Conservation (phyloP, 2,797 vertebrate species). For the Manis crassicaudata region DNA sequence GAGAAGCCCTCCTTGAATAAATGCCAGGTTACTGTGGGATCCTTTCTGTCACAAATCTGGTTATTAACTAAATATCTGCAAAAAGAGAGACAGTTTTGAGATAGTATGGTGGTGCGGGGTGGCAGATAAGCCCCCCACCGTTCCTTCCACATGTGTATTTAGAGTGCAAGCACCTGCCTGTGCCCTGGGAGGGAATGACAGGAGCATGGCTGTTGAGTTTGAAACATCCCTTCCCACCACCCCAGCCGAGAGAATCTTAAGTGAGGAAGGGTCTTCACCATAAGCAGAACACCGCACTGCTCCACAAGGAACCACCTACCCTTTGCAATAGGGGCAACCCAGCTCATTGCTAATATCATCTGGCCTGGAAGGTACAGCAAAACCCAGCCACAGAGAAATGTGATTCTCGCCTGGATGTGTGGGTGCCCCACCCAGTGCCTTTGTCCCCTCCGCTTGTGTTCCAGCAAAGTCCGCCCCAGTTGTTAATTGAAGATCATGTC, state of each 20-base stretch:
- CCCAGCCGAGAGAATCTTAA: background rate
- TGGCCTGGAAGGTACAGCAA: conserved; percentile 65
- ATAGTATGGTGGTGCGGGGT: background rate
- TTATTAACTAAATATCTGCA: background rate
- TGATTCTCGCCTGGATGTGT: background rate
- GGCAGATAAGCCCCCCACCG: background rate
- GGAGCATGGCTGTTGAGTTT: background rate
- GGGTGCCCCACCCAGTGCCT: conserved; percentile 62
- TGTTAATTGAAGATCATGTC: background rate
- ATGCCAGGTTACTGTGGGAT: background rate
- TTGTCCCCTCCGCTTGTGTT: background rate
- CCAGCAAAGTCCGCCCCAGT: background rate
- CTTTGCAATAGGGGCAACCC: background rate
- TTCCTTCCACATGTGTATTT: background rate
- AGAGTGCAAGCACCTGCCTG: background rate
- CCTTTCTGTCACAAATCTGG: background rate
- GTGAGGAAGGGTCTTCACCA: background rate
- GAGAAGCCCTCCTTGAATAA: background rate
- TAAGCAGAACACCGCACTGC: background rate
- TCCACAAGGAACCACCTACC: background rate
- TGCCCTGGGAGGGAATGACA: background rate
- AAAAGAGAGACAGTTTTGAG: background rate
- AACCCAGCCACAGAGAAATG: background rate
- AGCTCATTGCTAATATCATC: conserved; percentile 10
- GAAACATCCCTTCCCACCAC: background rate